A percentile compares a stretch with the other conserved stretches of the same genome.
These are phyloP conservation scores for Xanthorhoe spadicearia DNA, from an alignment of 2,888 invertebrate genomes.

Conservation along the genomic window DNA sequence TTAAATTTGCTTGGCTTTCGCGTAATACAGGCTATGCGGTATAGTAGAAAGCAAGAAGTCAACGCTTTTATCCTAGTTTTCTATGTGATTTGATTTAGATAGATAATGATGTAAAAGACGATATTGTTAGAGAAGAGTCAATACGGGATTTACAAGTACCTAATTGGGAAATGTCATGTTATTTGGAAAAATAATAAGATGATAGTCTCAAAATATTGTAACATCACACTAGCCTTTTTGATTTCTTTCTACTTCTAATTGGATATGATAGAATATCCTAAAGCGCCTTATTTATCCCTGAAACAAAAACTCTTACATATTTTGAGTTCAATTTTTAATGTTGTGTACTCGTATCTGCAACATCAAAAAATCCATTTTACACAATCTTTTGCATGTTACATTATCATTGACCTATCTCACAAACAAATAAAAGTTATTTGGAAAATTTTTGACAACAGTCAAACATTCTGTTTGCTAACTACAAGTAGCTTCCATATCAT, in stretches of 20 bases:
- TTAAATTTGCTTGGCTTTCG: background rate
- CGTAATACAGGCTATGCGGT: background rate
- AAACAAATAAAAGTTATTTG: background rate
- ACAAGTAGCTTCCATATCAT: constrained; percentile 9
- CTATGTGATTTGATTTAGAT: background rate
- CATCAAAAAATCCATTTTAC: background rate
- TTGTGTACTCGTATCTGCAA: no score
- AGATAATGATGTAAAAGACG: no score
- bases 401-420: constrained; percentile 5
- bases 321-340: no score
- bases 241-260: no score
- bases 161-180: background rate
- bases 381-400: background rate
- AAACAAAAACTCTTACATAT: no score
- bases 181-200: background rate
- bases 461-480: constrained; percentile 13
- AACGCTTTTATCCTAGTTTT: background rate
- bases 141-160: no score
- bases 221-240: no score
- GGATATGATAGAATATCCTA: no score
- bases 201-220: background rate
- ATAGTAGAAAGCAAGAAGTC: background rate
- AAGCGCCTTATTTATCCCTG: no score
- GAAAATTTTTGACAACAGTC: constrained; percentile 4
- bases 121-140: no score